Base-by-base conservation (phyloP, 2,113 vertebrate species). In the Pleuronectes platessa region DNA sequence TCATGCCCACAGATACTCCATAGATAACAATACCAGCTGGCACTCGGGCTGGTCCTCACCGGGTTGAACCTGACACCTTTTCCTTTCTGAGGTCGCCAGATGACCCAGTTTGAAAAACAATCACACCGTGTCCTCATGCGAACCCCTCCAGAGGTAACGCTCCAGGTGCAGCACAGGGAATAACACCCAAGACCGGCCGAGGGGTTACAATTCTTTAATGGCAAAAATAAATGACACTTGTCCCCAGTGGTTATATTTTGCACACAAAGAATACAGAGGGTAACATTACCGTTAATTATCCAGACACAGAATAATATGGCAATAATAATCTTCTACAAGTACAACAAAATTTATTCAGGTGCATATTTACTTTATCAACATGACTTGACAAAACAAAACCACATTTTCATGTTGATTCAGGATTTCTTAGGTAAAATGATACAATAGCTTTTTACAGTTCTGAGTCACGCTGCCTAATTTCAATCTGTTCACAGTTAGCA, bases 181-280 rank as follows among this genome's bases (percentile, higher is more conserved):
- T n/a, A 23, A 70, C 0, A 35, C 54, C 42, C 4, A 31, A 47
- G 24, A 45, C 64, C 13, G 11, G n/a, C 12, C 1, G 35, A 55
- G 18, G 26, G 71, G 61, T 62, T 31, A 65, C 71, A 31, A 24
- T 21, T 61, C 55, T 74, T 83, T 79, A 74, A 79, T 71, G 56
- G 24, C 24, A 65, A 70, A 66, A 74, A 75, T 74, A 79, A 74
- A 62, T 66, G 23, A 70, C 13, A 74, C 26, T 49, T 13, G 14
- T 53, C 67, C 71, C 40, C 54, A 20, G 10, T 3, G 55, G 71
- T 49, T 61, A 37, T 1, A 14, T 54, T 47, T 56, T 18, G 0
- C 35, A 64, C 64, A 73, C 18, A 35, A 18, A 15, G n/a, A 54
- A n/a, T 47, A 76, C 61, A 51, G 47, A 51, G 47, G 18, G 47